Percentiles rank a stretch among this genome's conserved stretches.
phyloP scores from a whole-genome alignment of 23 tunicate species.

The Diplosoma virens region DNA sequence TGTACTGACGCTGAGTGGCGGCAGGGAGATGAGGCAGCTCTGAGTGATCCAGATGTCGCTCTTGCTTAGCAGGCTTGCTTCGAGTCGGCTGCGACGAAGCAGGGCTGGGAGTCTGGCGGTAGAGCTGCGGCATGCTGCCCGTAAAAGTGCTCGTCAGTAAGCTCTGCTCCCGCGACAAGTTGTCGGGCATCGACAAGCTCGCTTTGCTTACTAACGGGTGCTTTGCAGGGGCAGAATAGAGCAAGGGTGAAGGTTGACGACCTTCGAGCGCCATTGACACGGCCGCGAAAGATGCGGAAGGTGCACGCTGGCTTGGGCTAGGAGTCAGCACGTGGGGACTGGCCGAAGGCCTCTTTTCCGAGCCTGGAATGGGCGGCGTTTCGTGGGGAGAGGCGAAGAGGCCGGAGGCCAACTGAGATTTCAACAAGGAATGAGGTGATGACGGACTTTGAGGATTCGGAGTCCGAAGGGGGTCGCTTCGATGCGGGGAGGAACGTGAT shows the following conservation, averaged over 20 bases:
- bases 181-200: neutral
- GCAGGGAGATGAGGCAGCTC: neutral
- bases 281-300: neutral
- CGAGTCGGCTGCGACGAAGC: neutral
- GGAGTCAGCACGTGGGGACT: slow-evolving; percentile 19
- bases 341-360: neutral
- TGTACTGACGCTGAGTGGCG: neutral
- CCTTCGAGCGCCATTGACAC: neutral
- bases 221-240: neutral
- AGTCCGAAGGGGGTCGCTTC: neutral
- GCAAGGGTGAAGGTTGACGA: slow-evolving; percentile 6
- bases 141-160: neutral
- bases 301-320: neutral
- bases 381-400: neutral
- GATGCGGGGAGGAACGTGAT: slow-evolving; percentile 10
- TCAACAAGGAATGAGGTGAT: slow-evolving; percentile 20
- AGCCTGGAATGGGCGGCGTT: neutral
- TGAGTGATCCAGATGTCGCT: neutral
- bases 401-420: slow-evolving; percentile 1
- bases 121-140: neutral
- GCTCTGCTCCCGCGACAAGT: neutral
- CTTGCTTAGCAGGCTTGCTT: neutral
- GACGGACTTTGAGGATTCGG: slow-evolving; percentile 33
- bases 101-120: slow-evolving; percentile 19
- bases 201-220: slow-evolving; percentile 5